Conservation (phyloP, 2,888 invertebrate genomes). For the Hipparchia semele region DNA sequence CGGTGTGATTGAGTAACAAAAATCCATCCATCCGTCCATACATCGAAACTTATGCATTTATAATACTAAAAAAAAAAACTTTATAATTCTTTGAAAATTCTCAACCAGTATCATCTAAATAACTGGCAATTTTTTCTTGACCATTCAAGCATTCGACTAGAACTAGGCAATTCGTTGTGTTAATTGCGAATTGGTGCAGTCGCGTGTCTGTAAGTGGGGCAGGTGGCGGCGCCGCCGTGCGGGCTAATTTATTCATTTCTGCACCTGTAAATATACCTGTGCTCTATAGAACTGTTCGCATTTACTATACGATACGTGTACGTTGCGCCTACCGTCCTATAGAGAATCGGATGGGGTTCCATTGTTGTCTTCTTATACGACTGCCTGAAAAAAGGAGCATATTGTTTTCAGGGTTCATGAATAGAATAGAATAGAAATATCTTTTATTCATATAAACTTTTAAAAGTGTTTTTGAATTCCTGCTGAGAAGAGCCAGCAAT, state of each 20-base stretch:
- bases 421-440: no score
- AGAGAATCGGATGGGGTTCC: conserved; percentile 28
- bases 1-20: no score
- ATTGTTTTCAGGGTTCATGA: no score
- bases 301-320: conserved; percentile 21
- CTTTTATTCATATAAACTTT: no score
- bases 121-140: conserved; percentile 1
- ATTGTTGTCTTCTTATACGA: conserved; percentile 9
- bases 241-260: conserved; percentile 35
- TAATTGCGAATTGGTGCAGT: conserved; percentile 1
- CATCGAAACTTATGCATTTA: no score
- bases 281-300: conserved; percentile 27
- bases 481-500: no score
- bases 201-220: conserved; percentile 23
- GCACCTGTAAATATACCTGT: conserved; percentile 35
- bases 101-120: neutral
- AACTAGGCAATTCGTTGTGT: conserved; percentile 1
- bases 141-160: conserved; percentile 5
- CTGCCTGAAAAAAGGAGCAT: no score
- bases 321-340: conserved; percentile 28
- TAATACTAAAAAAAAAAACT: no score
- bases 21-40: no score
- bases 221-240: conserved; percentile 17
- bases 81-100: no score
- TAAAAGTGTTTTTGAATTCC: no score